Percentiles rank a stretch among this genome's conserved stretches.
Evolutionary conservation across 53 echinoderm and acorn worm genomes (phyloP).

Genomic region (Patiria pectinifera): DNA sequence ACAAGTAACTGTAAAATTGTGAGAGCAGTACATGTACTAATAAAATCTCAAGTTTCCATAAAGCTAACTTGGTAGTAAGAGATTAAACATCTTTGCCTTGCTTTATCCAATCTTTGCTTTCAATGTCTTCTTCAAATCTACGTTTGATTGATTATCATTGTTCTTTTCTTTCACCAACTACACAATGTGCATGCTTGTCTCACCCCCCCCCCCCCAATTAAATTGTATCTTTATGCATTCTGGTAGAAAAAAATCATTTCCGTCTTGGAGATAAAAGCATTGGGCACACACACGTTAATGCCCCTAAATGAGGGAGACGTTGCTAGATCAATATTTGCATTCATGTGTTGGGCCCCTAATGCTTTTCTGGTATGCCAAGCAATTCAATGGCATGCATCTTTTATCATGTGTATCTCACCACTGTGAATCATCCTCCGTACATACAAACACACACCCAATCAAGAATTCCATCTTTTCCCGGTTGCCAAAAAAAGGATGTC

Average conservation of each 20-base stretch:
- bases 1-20: too few species aligned
- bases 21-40: too few species aligned
- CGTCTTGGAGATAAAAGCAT: background rate
- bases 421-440: conserved; percentile 5
- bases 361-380: background rate
- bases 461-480: background rate
- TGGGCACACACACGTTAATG: background rate
- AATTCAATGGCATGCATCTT: background rate
- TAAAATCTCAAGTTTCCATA: too few species aligned
- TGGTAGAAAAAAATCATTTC: background rate
- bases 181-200: too few species aligned
- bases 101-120: too few species aligned
- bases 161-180: too few species aligned
- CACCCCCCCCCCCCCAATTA: too few species aligned
- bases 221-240: background rate
- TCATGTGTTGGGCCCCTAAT: conserved; percentile 1
- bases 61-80: too few species aligned
- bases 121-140: too few species aligned
- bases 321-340: conserved; percentile 16
- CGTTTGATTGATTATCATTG: too few species aligned
- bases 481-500: background rate
- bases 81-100: too few species aligned
- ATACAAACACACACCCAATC: background rate
- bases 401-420: background rate
- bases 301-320: background rate